Evolutionary conservation across 2,888 invertebrate species (phyloP), one percentile per base, ranked within the genome.

Genomic region (Andrena marginata): DNA sequence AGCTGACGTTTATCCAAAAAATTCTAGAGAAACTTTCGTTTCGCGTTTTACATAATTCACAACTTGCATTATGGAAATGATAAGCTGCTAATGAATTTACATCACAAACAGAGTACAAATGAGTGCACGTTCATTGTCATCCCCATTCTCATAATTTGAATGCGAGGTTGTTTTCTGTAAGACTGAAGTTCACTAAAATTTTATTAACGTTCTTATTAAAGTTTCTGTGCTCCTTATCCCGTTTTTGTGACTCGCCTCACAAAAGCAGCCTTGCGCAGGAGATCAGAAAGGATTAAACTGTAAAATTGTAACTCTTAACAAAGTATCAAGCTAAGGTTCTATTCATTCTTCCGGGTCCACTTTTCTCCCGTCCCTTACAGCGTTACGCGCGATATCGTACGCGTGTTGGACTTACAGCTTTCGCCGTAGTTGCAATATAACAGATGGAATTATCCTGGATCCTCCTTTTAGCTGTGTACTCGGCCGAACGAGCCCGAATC

Each of bases 401-500:
- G 51, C 29, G 16, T 70, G 71, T 70, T 77, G 35, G 65, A 48
- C 65, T 35, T 51, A 33, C 13, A 77, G 64, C 33, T 56, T 33
- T 49, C 48, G 13, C 51, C 33, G 8, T 13, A 60, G 59, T 54
- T 29, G 35, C 48, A 16, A 62, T 54, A 71, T 33, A 77, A 68
- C 62, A 26, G 35, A 71, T 31, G 26, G 65, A 71, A 77, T 77
- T 71, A 71, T 29, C 33, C 1, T 8, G 71, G 59, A 62, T 69
- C 62, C 78, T 54, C 20, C 31, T 68, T 56, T 73, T 10, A 69
- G 64, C 63, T 54, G 16, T 60, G 42, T n/a, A 71, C 49, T 63
- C 70, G 62, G 16, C 63, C 54, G 67, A 60, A 65, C 54, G 31
- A 54, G 63, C 56, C 23, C 6, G 75, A 72, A 76, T 76, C 65